phyloP scores from a whole-genome alignment of 1,140 invertebrate genomes.

The Gerris buenoi region DNA sequence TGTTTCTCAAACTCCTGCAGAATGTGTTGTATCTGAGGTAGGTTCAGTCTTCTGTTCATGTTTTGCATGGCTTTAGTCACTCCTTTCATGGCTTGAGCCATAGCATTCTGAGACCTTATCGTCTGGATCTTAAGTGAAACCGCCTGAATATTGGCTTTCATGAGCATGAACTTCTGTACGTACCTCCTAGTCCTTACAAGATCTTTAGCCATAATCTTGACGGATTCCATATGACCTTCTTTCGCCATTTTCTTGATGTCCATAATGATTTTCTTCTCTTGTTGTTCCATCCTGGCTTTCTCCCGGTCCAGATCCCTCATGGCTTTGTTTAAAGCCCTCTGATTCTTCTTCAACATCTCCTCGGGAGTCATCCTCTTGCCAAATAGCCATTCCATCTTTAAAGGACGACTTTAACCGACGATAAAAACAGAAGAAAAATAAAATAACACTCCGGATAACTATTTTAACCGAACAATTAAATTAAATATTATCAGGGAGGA shows the following conservation, averaged over 20 bases:
- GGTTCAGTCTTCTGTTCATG: slow-evolving; percentile 95
- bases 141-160: slow-evolving; percentile 99
- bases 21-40: slow-evolving; percentile 98
- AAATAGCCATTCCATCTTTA: slow-evolving; percentile 83
- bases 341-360: slow-evolving; percentile 95
- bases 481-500: too few species aligned
- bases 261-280: slow-evolving; percentile 95
- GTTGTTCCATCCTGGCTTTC: slow-evolving; percentile 88
- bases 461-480: too few species aligned
- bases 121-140: slow-evolving; percentile 98
- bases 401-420: too few species aligned
- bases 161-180: slow-evolving; percentile 96
- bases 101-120: slow-evolving; percentile 92
- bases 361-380: slow-evolving; percentile 91
- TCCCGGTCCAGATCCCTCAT: slow-evolving; percentile 95
- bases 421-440: too few species aligned
- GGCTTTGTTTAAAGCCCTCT: slow-evolving; percentile 94
- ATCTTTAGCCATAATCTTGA: slow-evolving; percentile 99
- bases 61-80: slow-evolving; percentile 96
- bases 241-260: slow-evolving; percentile 99
- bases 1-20: slow-evolving; percentile 99
- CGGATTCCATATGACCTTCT: slow-evolving; percentile 98
- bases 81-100: slow-evolving; percentile 99
- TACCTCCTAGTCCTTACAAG: slow-evolving; percentile 89
- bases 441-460: too few species aligned